phyloP scores from a whole-genome alignment of 1,140 invertebrate genomes.

The Drosophila prosaltans region DNA sequence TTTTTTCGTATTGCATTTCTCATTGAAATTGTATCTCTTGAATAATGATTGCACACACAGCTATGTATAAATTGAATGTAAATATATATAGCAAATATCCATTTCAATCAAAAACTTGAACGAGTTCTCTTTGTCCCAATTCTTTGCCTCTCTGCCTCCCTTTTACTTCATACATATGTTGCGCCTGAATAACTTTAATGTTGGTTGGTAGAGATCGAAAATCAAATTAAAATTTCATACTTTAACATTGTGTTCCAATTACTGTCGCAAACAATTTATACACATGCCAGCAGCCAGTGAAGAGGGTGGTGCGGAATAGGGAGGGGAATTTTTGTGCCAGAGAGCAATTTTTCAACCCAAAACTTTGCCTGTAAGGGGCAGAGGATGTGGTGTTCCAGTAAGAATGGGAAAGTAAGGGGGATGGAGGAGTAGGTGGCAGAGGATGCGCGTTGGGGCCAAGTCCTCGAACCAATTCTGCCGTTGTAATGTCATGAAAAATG shows the following conservation, averaged over 20 bases:
- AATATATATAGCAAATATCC: slow-evolving; percentile 12
- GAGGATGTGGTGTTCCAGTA: not conserved
- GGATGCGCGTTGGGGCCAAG: slow-evolving; percentile 12
- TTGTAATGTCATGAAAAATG: slow-evolving; percentile 67
- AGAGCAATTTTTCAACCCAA: slow-evolving; percentile 64
- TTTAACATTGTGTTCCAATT: slow-evolving; percentile 77
- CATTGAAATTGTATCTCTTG: not conserved
- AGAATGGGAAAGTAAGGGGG: not conserved
- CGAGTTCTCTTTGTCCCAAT: slow-evolving; percentile 5
- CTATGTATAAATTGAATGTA: slow-evolving; percentile 12
- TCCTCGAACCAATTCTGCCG: slow-evolving; percentile 40
- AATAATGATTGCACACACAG: not conserved
- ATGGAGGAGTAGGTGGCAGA: not conserved
- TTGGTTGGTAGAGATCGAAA: slow-evolving; percentile 42
- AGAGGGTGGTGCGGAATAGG: not conserved
- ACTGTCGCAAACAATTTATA: slow-evolving; percentile 75
- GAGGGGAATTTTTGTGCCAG: slow-evolving; percentile 13
- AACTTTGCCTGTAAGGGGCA: slow-evolving; percentile 43
- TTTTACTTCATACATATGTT: not conserved
- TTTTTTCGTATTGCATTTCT: not conserved
- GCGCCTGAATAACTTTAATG: slow-evolving; percentile 17
- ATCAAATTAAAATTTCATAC: slow-evolving; percentile 74
- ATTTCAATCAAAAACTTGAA: slow-evolving; percentile 13
- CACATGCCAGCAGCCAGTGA: slow-evolving; percentile 33
- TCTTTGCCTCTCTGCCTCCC: not conserved